Percentiles rank a stretch among this genome's conserved stretches.
Evolutionary conservation across 2,113 vertebrate genomes (phyloP).

Genomic region (Spea multiplicata): DNA sequence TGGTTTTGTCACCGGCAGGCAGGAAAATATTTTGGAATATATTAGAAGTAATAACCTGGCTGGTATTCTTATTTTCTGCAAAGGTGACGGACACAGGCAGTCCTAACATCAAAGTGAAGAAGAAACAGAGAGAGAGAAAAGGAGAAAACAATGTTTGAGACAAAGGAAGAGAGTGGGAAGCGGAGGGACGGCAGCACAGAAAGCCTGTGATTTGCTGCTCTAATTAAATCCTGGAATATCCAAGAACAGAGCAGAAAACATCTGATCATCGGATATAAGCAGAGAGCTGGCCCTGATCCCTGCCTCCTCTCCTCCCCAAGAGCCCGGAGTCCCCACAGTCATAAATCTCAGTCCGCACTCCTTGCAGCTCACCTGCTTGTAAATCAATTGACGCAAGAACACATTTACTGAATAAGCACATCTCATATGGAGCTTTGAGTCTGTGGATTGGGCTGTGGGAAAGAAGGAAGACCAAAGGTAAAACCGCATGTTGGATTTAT

Average conservation of each 20-base stretch:
- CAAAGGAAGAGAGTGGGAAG: too few species aligned
- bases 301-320: neutral
- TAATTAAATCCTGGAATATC: slow-evolving; percentile 1
- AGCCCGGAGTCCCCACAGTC: slow-evolving; percentile 22
- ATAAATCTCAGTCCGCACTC: slow-evolving; percentile 38
- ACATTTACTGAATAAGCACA: slow-evolving; percentile 34
- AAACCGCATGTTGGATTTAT: neutral
- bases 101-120: neutral
- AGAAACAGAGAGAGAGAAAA: neutral
- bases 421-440: neutral
- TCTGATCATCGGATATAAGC: neutral
- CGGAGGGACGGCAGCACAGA: too few species aligned
- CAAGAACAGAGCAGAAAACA: slow-evolving; percentile 11
- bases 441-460: neutral
- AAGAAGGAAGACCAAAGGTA: neutral
- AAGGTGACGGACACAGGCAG: too few species aligned
- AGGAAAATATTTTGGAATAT: too few species aligned
- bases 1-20: too few species aligned
- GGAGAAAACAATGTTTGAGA: too few species aligned
- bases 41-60: too few species aligned
- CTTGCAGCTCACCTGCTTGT: neutral
- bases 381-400: slow-evolving; percentile 25
- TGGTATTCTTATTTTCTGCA: too few species aligned
- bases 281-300: slow-evolving; percentile 13
- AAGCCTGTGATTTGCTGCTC: neutral